Base-by-base conservation (phyloP, 2,888 invertebrate species). In the Bellardia pandia region DNA sequence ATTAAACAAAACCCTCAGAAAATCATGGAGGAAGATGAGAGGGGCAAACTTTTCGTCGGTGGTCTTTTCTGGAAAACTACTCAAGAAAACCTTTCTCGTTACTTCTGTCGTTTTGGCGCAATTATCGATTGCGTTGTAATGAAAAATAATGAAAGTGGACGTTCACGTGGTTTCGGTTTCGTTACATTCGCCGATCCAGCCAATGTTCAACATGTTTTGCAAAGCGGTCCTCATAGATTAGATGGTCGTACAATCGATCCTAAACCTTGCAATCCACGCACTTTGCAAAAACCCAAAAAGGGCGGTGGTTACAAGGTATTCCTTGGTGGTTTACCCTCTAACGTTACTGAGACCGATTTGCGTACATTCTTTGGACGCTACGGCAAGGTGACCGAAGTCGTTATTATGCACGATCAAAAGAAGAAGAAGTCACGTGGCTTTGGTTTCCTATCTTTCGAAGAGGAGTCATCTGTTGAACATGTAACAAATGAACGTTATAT, bases 81-180 rank as follows among this genome's bases (percentile, higher is more conserved):
- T 89, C 97, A 98, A 94, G 98, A 98, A 95, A 97, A 97, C 91
- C 95, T 94, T 33, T 94, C 94, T 79, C 92, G 93, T 89, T 98
- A 98, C 94, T 99, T 99, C 93, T 96, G 97, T 91, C 96, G 98
- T 89, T 99, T 98, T 94, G 99, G 99, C 85, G 98, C 99, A 93
- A 98, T 99, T 77, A 98, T 98, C 90, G 99, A 99, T 94, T 98
- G 98, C 94, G 98, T 99, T 89, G 99, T 99, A 89, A 99, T 99
- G 99, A 98, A 98, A 94, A 99, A 99, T 94, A 98, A 97, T 92
- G 98, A 98, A 94, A 98, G 98, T 58, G 98, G 98, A 11, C 96
- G 98, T 91, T 99, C 98, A 80, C 95, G 99, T 91, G 99, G 99
- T 87, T 99, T 99, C 94, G 99, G 99, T 64, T 99, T 99, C 94